Evolutionary conservation across 1,140 invertebrate genomes (phyloP).

Genomic region (Nasonia giraulti): DNA sequence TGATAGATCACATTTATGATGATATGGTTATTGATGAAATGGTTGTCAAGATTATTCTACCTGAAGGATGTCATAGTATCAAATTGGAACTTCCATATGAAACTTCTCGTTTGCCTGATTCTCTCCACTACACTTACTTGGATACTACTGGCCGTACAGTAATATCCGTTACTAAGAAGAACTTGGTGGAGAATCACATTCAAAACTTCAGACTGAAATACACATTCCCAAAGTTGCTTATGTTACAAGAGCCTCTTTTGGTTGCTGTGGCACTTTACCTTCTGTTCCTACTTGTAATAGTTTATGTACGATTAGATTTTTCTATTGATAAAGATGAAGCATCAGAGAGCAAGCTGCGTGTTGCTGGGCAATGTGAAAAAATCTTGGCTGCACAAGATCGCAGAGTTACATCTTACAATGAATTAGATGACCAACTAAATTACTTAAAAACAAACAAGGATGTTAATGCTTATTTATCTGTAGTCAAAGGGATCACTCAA

Average conservation of each 20-base stretch:
- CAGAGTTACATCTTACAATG: constrained; percentile 78
- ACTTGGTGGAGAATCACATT: constrained; percentile 97
- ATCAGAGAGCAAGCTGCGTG: constrained; percentile 76
- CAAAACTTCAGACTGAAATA: constrained; percentile 93
- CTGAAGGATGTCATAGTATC: constrained; percentile 91
- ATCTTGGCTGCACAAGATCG: constrained; percentile 79
- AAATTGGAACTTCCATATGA: constrained; percentile 89
- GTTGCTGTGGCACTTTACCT: constrained; percentile 92
- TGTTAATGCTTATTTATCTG: constrained; percentile 72
- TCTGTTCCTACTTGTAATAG: constrained; percentile 92
- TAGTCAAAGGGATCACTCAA: constrained; percentile 78
- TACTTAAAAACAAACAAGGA: constrained; percentile 82
- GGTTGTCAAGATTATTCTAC: constrained; percentile 93
- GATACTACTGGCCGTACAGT: constrained; percentile 95
- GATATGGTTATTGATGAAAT: constrained; percentile 96
- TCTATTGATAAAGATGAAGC: constrained; percentile 84
- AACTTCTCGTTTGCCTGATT: constrained; percentile 84
- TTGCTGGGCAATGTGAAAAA: constrained; percentile 75
- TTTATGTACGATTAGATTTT: constrained; percentile 97
- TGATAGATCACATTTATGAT: constrained; percentile 97
- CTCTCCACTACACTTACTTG: constrained; percentile 93
- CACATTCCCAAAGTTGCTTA: constrained; percentile 87
- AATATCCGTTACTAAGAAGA: constrained; percentile 88
- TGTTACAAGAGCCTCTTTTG: constrained; percentile 95
- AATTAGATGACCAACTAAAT: constrained; percentile 79